Evolutionary conservation across 1,140 invertebrate genomes (phyloP).

Genomic region (Drosophila ambigua): DNA sequence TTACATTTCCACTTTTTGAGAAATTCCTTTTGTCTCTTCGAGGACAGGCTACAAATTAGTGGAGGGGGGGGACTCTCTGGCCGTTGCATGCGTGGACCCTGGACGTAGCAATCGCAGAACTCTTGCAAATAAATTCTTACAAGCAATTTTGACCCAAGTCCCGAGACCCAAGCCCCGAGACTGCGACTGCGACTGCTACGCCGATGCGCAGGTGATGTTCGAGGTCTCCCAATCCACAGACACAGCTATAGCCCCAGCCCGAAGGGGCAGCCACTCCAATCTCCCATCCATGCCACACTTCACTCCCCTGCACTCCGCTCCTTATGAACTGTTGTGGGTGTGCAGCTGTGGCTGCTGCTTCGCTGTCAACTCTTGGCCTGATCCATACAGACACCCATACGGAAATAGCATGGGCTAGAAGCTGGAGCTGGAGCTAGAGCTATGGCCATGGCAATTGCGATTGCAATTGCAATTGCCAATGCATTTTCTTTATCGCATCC

Average conservation of each 20-base stretch:
- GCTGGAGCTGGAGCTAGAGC: constrained; percentile 6
- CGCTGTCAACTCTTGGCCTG: constrained; percentile 46
- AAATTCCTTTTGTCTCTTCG: constrained; percentile 58
- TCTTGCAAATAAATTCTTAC: constrained; percentile 69
- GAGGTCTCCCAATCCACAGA: constrained; percentile 3
- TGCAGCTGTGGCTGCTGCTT: constrained; percentile 25
- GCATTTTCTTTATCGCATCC: constrained; percentile 69
- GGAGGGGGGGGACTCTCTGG: neutral
- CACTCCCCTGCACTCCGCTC: neutral
- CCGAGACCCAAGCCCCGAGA: constrained; percentile 15
- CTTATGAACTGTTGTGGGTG: constrained; percentile 51
- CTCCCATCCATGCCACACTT: neutral
- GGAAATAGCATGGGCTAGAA: constrained; percentile 39
- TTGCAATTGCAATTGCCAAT: constrained; percentile 46
- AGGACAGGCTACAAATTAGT: constrained; percentile 66
- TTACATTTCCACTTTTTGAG: constrained; percentile 51
- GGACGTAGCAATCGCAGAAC: constrained; percentile 40
- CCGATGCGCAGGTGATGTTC: constrained; percentile 60
- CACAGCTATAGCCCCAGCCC: constrained; percentile 3
- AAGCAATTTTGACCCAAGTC: constrained; percentile 51
- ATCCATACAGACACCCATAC: constrained; percentile 47
- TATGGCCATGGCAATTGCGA: constrained; percentile 11
- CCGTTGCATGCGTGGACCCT: constrained; percentile 14
- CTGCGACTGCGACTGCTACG: constrained; percentile 19
- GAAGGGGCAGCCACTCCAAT: constrained; percentile 31